phyloP scores from a whole-genome alignment of 2,113 vertebrate species.

The Antennarius striatus region DNA sequence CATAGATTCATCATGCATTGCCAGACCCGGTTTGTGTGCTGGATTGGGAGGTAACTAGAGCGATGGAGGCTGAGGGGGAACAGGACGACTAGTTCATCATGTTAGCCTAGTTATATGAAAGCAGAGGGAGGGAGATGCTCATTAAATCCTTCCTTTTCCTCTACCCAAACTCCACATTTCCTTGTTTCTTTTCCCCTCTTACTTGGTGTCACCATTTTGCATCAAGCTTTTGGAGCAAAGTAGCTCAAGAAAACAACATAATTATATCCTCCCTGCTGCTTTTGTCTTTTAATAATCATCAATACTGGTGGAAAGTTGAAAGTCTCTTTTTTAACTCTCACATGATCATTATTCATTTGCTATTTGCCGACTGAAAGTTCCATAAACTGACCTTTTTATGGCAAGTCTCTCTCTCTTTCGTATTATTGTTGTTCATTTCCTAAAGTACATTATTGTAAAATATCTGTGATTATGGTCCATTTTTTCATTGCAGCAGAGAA shows the following conservation, averaged over 20 bases:
- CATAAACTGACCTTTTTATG: too few relatives aligned
- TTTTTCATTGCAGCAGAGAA: too few relatives aligned
- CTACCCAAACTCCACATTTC: conserved; percentile 22
- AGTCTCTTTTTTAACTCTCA: too few relatives aligned
- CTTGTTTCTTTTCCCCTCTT: conserved; percentile 20
- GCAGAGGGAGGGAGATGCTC: conserved; percentile 37
- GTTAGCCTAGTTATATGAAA: conserved; percentile 79
- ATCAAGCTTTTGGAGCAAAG: conserved; percentile 30
- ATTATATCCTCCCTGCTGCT: conserved; percentile 23
- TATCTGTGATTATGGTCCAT: too few relatives aligned
- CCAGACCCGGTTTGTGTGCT: conserved; percentile 43
- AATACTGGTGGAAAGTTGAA: too few relatives aligned
- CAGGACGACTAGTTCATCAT: conserved; percentile 76
- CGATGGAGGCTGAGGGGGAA: conserved; percentile 54
- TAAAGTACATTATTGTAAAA: too few relatives aligned
- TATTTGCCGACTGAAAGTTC: too few relatives aligned
- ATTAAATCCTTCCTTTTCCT: conserved; percentile 53
- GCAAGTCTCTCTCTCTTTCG: too few relatives aligned
- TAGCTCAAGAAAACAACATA: conserved; percentile 2
- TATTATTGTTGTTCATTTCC: too few relatives aligned
- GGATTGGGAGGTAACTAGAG: conserved; percentile 61
- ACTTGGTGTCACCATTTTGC: conserved; percentile 41
- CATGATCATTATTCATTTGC: too few relatives aligned
- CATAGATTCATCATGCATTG: conserved; percentile 61
- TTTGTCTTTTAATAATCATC: not conserved